Evolutionary conservation across 2,797 vertebrate species (phyloP), one percentile per base, ranked within the genome.

Genomic region (Epinephelus malabaricus): DNA sequence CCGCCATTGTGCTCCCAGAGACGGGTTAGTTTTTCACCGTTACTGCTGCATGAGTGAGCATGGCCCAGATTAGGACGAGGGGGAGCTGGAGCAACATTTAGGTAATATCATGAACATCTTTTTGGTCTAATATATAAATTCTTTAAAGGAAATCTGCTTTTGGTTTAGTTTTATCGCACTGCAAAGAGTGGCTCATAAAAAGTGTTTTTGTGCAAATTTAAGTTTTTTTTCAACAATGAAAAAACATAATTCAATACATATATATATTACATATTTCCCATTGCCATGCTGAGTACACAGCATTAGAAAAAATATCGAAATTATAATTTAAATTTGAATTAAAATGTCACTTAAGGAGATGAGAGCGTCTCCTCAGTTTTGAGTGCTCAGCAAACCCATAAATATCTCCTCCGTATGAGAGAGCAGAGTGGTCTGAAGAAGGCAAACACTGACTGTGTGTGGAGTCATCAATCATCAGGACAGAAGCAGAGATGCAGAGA

Each of bases 21-120:
- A 98, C 95, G 96, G 97, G 97, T 98, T 98, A 97, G 97, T 99
- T 99, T 98, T 98, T 98, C 97, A 97, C 95, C 88, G 94, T 98
- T 98, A 98, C 90, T 97, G 94, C 96, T 95, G 97, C 97, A 96
- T 98, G 95, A 97, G 95, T 97, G 96, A 94, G 95, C 96, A 93
- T 95, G 95, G 92, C 95, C 86, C 85, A 90, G 83, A 90, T 91
- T 72, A 64, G 73, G 60, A 76, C 19, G 54, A 49, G 62, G 62
- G 49, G 81, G 62, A 69, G 61, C 50, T 19, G 81, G 62, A 69
- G 61, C 50, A n/a, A 63, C 40, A 86, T 69, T 55, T 69, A 46
- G 70, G 55, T 66, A 84, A 78, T 75, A 90, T 79, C 65, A 10
- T 46, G 5, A 66, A 61, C 1, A 0, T n/a, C 1, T 25, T 18